These are phyloP conservation scores for Polylopha cassiicola DNA, from an alignment of 2,888 invertebrate genomes.

Conservation along the genomic window DNA sequence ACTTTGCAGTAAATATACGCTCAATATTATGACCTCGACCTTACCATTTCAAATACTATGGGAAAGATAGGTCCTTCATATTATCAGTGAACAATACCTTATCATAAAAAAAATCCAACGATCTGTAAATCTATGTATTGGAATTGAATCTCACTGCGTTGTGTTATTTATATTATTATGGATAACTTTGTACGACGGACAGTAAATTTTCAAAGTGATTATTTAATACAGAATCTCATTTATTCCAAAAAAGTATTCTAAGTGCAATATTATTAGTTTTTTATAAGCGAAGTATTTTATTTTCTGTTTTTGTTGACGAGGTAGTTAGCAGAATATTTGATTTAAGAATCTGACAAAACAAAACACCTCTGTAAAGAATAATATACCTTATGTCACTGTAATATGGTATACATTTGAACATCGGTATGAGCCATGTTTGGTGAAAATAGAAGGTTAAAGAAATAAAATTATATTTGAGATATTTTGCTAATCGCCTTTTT, in stretches of 20 bases:
- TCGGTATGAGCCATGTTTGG: no score
- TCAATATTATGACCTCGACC: no score
- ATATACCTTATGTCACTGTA: no score
- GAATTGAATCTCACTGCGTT: slow-evolving; percentile 18
- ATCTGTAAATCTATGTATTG: slow-evolving; percentile 10
- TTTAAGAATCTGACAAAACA: no score
- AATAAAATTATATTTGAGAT: no score
- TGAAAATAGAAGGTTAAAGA: no score
- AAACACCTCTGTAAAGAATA: no score
- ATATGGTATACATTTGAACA: no score
- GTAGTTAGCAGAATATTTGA: slow-evolving; percentile 13
- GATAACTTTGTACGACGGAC: slow-evolving; percentile 12
- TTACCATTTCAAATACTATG: no score
- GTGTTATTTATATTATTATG: slow-evolving; percentile 5
- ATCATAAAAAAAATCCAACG: slow-evolving; percentile 15
- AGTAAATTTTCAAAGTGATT: slow-evolving; percentile 15
- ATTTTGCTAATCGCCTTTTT: slow-evolving; percentile 22
- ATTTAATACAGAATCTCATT: slow-evolving; percentile 15
- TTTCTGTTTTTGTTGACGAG: slow-evolving; percentile 1
- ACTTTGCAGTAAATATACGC: no score
- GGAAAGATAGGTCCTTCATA: no score
- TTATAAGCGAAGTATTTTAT: slow-evolving; percentile 1
- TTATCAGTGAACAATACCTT: slow-evolving; percentile 8
- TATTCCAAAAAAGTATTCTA: slow-evolving; percentile 21
- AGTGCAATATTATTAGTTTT: slow-evolving; percentile 16